Evolutionary conservation across 2,888 invertebrate genomes (phyloP).

Genomic region (Axea sp.): DNA sequence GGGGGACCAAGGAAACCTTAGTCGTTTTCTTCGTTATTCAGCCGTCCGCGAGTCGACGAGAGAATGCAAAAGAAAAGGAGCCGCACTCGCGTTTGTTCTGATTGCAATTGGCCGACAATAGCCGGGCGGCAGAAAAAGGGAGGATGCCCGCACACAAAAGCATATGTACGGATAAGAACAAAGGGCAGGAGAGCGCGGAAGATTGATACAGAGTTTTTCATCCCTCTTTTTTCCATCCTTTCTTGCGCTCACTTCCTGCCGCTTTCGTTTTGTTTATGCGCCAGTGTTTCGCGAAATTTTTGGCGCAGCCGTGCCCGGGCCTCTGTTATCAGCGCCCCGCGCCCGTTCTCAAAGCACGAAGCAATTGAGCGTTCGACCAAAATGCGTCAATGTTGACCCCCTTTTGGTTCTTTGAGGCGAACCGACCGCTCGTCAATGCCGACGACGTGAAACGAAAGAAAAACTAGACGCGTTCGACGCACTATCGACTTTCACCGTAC

Average conservation of each 20-base stretch:
- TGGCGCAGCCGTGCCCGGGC: slow-evolving; percentile 10
- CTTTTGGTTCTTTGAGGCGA: slow-evolving; percentile 4
- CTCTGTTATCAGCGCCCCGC: slow-evolving; percentile 12
- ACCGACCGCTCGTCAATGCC: neutral
- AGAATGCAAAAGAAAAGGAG: slow-evolving; percentile 56
- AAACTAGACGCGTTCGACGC: too few species aligned
- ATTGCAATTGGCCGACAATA: slow-evolving; percentile 68
- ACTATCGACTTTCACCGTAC: too few species aligned
- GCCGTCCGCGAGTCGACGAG: slow-evolving; percentile 50
- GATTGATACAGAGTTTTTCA: slow-evolving; percentile 43
- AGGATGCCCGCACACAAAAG: slow-evolving; percentile 37
- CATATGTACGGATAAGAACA: slow-evolving; percentile 53
- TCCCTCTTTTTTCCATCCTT: slow-evolving; percentile 13
- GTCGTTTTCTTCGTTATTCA: slow-evolving; percentile 65
- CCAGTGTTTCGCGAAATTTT: slow-evolving; percentile 18
- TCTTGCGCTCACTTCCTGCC: slow-evolving; percentile 8
- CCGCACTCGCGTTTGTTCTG: slow-evolving; percentile 52
- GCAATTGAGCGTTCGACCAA: slow-evolving; percentile 3
- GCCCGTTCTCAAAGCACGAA: slow-evolving; percentile 4
- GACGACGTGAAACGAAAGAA: too few species aligned
- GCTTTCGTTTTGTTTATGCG: slow-evolving; percentile 11
- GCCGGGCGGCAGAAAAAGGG: slow-evolving; percentile 31
- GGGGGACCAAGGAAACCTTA: slow-evolving; percentile 65
- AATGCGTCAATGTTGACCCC: slow-evolving; percentile 17
- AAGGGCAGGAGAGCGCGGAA: slow-evolving; percentile 24